phyloP scores from a whole-genome alignment of 2,113 vertebrate species.

The Otus sunia region DNA sequence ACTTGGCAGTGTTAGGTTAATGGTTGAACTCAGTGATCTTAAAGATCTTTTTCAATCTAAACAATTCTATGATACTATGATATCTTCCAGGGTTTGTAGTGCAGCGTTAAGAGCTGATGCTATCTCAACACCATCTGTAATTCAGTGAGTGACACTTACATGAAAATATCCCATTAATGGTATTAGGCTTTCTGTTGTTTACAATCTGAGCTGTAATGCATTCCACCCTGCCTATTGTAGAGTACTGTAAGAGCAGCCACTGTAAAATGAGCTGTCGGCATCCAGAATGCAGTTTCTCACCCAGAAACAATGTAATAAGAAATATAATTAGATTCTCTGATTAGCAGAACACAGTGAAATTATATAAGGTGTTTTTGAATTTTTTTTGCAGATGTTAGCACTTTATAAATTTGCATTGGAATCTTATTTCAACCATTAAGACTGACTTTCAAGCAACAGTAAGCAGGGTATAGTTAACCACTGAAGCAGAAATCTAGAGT shows the following conservation, averaged over 20 bases:
- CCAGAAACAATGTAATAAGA: constrained; percentile 68
- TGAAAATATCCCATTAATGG: constrained; percentile 23
- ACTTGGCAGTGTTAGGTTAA: neutral
- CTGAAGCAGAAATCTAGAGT: constrained; percentile 78
- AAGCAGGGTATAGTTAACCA: constrained; percentile 69
- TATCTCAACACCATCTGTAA: neutral
- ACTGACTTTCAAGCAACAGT: constrained; percentile 76
- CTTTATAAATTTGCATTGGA: constrained; percentile 54
- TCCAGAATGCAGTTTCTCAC: constrained; percentile 57
- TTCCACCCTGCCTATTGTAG: constrained; percentile 44
- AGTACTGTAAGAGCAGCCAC: constrained; percentile 45
- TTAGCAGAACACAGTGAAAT: constrained; percentile 61
- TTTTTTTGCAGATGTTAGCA: constrained; percentile 50
- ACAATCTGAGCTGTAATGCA: constrained; percentile 29
- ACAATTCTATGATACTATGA: neutral
- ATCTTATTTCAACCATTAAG: constrained; percentile 53
- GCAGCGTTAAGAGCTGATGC: neutral
- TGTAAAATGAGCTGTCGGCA: constrained; percentile 61
- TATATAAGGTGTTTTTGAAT: constrained; percentile 38
- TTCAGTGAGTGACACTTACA: constrained; percentile 4
- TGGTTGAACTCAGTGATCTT: neutral
- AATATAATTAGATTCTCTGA: constrained; percentile 71
- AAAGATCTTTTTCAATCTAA: neutral
- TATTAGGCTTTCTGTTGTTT: constrained; percentile 42
- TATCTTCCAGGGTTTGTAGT: neutral